These are phyloP conservation scores for Octopus bimaculoides DNA, from an alignment of 1,140 invertebrate genomes.

Conservation along the genomic window DNA sequence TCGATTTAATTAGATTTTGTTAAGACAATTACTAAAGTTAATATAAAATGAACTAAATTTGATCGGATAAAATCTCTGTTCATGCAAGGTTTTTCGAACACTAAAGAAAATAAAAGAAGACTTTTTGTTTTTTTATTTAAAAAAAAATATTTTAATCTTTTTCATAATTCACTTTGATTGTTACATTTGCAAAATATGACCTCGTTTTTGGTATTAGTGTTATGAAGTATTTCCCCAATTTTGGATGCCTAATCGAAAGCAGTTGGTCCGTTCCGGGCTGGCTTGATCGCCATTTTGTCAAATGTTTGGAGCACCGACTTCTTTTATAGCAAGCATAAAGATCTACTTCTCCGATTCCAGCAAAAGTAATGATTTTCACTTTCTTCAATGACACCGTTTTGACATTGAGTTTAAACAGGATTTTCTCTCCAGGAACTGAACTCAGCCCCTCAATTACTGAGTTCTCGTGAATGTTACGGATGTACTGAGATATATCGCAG, in stretches of 20 bases:
- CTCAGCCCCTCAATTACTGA: neutral
- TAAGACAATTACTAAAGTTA: too few species aligned
- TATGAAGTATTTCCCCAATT: neutral
- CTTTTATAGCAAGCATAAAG: neutral
- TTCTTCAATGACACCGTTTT: neutral
- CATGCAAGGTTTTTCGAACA: too few species aligned
- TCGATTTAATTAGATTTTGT: too few species aligned
- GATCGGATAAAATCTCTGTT: too few species aligned
- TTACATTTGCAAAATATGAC: too few species aligned
- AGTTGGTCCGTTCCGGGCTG: neutral
- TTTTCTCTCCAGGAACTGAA: neutral
- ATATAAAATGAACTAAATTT: too few species aligned
- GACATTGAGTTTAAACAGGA: neutral
- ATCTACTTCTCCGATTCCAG: neutral
- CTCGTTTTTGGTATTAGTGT: neutral
- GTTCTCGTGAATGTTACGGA: neutral
- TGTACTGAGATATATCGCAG: slow-evolving; percentile 23
- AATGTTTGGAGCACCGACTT: neutral
- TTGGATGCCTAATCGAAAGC: neutral
- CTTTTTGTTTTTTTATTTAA: too few species aligned
- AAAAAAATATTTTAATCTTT: too few species aligned
- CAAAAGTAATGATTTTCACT: neutral
- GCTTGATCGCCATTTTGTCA: neutral
- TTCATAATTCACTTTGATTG: too few species aligned
- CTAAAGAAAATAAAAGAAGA: too few species aligned